Percentiles rank a stretch among this genome's conserved stretches.
These are phyloP conservation scores for Ectropis grisescens DNA, from an alignment of 1,140 invertebrate genomes.

Conservation along the genomic window DNA sequence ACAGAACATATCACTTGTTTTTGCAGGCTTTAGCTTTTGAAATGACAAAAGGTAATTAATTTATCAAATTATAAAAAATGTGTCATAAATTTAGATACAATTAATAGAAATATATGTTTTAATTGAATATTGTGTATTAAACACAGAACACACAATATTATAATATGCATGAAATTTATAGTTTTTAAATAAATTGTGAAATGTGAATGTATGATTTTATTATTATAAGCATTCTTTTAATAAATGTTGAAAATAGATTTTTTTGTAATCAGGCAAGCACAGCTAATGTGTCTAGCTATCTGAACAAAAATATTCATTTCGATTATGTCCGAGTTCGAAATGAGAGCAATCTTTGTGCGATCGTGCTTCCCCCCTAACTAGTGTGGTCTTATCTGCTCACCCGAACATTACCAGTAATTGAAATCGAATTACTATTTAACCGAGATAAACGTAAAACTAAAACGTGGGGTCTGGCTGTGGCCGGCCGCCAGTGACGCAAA, in stretches of 20 bases:
- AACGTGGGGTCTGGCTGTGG: slow-evolving; percentile 19
- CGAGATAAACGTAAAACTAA: slow-evolving; percentile 41
- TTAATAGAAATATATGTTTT: no score
- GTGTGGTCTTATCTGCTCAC: slow-evolving; percentile 34
- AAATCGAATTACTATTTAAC: slow-evolving; percentile 50
- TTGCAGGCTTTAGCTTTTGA: no score
- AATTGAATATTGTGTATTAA: no score
- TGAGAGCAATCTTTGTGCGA: slow-evolving; percentile 36
- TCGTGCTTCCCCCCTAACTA: slow-evolving; percentile 24
- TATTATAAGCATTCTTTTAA: not conserved
- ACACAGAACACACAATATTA: no score
- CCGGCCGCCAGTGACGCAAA: no score
- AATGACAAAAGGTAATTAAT: no score
- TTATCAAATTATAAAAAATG: no score
- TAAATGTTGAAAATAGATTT: slow-evolving; percentile 8
- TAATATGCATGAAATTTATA: no score
- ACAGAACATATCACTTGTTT: no score
- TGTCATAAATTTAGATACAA: no score
- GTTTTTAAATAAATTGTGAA: no score
- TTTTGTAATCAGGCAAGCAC: slow-evolving; percentile 16
- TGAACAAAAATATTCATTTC: slow-evolving; percentile 26
- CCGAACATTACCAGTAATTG: slow-evolving; percentile 40
- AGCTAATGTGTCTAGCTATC: slow-evolving; percentile 1
- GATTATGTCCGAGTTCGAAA: slow-evolving; percentile 23
- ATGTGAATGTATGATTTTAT: no score